These are phyloP conservation scores for Gymnorhina tibicen DNA, from an alignment of 2,113 vertebrate species.

Conservation along the genomic window DNA sequence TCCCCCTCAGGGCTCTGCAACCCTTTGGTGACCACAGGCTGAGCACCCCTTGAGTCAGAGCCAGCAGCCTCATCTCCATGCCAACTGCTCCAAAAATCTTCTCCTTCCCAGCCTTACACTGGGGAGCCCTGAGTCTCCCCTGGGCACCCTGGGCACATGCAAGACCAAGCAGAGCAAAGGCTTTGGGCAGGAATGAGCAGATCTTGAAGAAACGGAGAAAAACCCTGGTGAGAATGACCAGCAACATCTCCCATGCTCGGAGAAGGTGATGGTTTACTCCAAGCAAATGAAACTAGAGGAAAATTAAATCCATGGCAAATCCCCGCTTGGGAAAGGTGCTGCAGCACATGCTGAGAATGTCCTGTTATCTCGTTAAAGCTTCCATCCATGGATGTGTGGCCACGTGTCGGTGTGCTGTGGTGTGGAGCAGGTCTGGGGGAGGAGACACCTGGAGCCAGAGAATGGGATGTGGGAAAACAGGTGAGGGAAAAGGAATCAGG, in stretches of 20 bases:
- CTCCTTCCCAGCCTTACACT: not conserved
- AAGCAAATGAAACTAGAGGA: not conserved
- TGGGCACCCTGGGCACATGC: not conserved
- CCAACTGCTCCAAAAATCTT: not conserved
- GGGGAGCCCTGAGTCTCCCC: not conserved
- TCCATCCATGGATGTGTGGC: not conserved
- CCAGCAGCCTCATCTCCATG: not conserved
- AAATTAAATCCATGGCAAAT: not conserved
- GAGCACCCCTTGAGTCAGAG: fast-evolving
- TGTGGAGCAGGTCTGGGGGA: not conserved
- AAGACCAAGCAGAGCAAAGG: not conserved
- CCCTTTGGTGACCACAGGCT: not conserved
- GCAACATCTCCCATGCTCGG: not conserved
- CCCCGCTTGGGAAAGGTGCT: not conserved
- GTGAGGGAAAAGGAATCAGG: not conserved
- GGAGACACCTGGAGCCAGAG: not conserved
- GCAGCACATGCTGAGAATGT: not conserved
- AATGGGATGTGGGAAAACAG: not conserved
- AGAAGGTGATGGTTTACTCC: not conserved
- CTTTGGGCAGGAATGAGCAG: not conserved
- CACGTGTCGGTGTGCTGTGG: fast-evolving
- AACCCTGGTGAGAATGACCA: not conserved
- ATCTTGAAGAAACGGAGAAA: not conserved
- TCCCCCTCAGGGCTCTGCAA: not conserved
- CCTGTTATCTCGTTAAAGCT: not conserved